A percentile compares a stretch with the other conserved stretches of the same genome.
Evolutionary conservation across 2,888 invertebrate species (phyloP).

Genomic region (Gortyna flavago): DNA sequence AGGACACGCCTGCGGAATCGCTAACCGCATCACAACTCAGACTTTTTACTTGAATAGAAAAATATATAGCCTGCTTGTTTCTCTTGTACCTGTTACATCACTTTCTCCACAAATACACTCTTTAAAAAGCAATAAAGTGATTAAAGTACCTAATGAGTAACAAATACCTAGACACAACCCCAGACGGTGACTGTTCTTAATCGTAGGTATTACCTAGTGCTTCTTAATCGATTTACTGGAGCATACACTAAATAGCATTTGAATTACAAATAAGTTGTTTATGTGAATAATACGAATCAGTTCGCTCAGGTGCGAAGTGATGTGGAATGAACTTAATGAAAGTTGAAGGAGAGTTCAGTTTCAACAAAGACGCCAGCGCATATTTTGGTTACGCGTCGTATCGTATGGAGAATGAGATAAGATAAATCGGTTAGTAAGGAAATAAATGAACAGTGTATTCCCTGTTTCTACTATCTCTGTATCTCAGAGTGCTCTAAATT

Average conservation of each 20-base stretch:
- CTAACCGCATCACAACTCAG: neutral
- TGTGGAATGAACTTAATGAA: slow-evolving; percentile 65
- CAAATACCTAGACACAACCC: slow-evolving; percentile 38
- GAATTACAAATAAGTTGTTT: slow-evolving; percentile 66
- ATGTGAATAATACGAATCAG: slow-evolving; percentile 56
- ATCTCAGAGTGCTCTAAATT: slow-evolving; percentile 69
- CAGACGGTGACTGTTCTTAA: slow-evolving; percentile 53
- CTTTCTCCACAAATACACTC: slow-evolving; percentile 43
- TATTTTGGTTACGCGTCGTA: slow-evolving; percentile 43
- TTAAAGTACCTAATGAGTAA: slow-evolving; percentile 31
- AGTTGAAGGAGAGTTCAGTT: slow-evolving; percentile 70
- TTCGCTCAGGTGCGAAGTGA: slow-evolving; percentile 58
- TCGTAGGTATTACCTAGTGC: slow-evolving; percentile 48
- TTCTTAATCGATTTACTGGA: slow-evolving; percentile 65
- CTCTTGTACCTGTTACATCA: slow-evolving; percentile 14
- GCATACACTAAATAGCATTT: slow-evolving; percentile 64
- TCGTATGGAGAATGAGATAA: slow-evolving; percentile 62
- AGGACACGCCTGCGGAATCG: slow-evolving; percentile 3
- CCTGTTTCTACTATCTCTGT: slow-evolving; percentile 48
- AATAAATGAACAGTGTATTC: slow-evolving; percentile 61
- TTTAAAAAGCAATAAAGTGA: slow-evolving; percentile 32
- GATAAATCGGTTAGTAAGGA: slow-evolving; percentile 63
- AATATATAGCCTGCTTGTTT: neutral
- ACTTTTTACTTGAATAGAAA: slow-evolving; percentile 1
- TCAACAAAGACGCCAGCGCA: slow-evolving; percentile 60